Base-by-base conservation (phyloP, 2,113 vertebrate genomes). In the Pseudorectes ferrugineus region DNA sequence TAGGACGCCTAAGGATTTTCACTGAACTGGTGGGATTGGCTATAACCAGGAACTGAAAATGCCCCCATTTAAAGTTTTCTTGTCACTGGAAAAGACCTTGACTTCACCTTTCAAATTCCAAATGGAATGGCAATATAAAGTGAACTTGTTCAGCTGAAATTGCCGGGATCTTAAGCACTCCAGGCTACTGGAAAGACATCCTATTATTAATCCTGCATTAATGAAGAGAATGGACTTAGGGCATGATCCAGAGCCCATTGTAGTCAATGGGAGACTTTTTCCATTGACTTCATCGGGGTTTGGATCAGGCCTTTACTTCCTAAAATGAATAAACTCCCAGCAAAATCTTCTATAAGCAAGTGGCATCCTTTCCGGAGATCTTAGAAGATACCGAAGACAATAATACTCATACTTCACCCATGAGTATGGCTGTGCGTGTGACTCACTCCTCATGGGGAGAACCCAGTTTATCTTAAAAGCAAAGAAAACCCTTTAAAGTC, bases 211-310 rank as follows among this genome's bases (percentile, higher is more conserved):
- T 42, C 45, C 90, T 88, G 66, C 67, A 46, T 65, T 90, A 85
- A 80, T 62, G 95, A 96, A 94, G 95, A 94, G 21, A 77, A 25
- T 73, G 66, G 85, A 90, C 5, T 73, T 93, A 94, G 85, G 95
- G 85, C 90, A 94, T 97, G 95, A 97, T 93, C 95, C 95, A 97
- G 95, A 97, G 92, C 95, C 93, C 92, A 92, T 80, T 96, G 95
- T 93, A 96, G 93, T 96, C 96, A 96, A 95, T 95, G 95, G 95
- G 82, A 97, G 88, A 58, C 36, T 95, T 97, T 97, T 97, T 94
- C 95, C 85, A 94, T 96, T 96, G 94, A 95, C 95, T 97, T 95
- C 88, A 94, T 93, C 5, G 88, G 93, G 94, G 95, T 97, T 97
- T 95, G 94, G 90, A 96, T 95, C 78, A 96, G 49, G 95, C 63